These are phyloP conservation scores for Ramphastos sulfuratus DNA, from an alignment of 2,113 vertebrate species.

Conservation along the genomic window DNA sequence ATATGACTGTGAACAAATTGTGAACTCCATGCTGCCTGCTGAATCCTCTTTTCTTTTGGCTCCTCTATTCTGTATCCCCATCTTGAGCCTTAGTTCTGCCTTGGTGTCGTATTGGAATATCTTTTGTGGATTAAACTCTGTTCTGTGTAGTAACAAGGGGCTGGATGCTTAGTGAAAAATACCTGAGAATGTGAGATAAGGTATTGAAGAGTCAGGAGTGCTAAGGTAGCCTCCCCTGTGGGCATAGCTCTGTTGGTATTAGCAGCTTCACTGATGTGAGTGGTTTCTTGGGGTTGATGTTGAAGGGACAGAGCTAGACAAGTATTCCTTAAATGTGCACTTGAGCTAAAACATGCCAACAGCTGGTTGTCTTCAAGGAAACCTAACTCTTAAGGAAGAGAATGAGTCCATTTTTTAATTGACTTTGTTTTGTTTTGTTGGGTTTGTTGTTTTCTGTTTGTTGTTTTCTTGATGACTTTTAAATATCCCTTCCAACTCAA, in stretches of 20 bases:
- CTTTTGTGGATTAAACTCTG: neutral
- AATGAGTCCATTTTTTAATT: neutral
- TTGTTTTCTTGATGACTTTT: neutral
- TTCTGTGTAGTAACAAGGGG: neutral
- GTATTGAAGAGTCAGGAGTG: neutral
- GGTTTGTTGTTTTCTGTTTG: no score
- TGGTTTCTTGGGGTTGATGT: neutral
- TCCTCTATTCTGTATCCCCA: neutral
- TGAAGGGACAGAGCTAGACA: neutral
- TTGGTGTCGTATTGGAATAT: neutral
- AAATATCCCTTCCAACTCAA: no score
- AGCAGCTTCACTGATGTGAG: neutral
- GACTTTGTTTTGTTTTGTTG: no score
- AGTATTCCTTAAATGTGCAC: neutral
- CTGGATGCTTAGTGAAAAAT: neutral
- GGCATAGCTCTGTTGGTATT: neutral
- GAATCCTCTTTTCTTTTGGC: conserved; percentile 31
- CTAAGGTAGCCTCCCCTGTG: neutral
- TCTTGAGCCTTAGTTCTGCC: neutral
- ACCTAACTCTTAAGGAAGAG: neutral
- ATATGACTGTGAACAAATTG: conserved; percentile 50
- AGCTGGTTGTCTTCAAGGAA: neutral
- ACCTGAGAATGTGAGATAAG: neutral
- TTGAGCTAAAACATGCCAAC: neutral
- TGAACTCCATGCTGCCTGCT: conserved; percentile 33